Evolutionary conservation across 2,888 invertebrate genomes (phyloP), one percentile per base, ranked within the genome.

Genomic region (Agriopis leucophaearia): DNA sequence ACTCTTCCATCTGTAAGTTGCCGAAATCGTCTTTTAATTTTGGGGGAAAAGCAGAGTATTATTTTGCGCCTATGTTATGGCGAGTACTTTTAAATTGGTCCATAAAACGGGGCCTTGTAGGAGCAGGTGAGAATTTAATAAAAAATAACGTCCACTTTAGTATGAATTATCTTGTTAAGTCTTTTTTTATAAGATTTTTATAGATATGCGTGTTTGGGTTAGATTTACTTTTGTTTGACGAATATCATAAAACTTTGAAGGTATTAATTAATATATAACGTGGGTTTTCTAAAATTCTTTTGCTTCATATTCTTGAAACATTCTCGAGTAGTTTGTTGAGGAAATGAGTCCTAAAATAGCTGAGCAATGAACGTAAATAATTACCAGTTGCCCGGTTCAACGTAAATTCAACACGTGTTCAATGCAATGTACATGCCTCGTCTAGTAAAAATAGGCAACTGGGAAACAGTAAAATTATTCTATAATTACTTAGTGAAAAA

Each of bases 1-100:
- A 51, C 51, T 65, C 62, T 58, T 16, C 47, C 38, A 36, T 42
- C 47, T 9, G 9, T 18, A 52, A 67, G 27, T 61, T 60, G 27
- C 15, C 2, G 38, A 42, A 51, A 69, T 56, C n/a, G 64, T 48
- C 50, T 59, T 66, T 69, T 66, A 47, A 38, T 69, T 61, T 71
- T 54, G 61, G 52, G 44, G 68, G 68, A 50, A 66, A 61, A 60
- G 77, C 79, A 84, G 81, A 86, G 83, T 85, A 87, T 88, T 88
- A 88, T 88, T 88, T 86, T 81, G 80, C 79, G 77, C 76, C 77
- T 83, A 84, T 86, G 87, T 88, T 89, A 89, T 85, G 85, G 86
- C 81, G 84, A 88, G 86, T 86, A 87, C 87, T 88, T 89, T 89
- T 90, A 88, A 82, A 91, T 88, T 89, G 88, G 83, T 83, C 84